phyloP scores from a whole-genome alignment of 2,113 vertebrate genomes.

The Polypterus bichir region DNA sequence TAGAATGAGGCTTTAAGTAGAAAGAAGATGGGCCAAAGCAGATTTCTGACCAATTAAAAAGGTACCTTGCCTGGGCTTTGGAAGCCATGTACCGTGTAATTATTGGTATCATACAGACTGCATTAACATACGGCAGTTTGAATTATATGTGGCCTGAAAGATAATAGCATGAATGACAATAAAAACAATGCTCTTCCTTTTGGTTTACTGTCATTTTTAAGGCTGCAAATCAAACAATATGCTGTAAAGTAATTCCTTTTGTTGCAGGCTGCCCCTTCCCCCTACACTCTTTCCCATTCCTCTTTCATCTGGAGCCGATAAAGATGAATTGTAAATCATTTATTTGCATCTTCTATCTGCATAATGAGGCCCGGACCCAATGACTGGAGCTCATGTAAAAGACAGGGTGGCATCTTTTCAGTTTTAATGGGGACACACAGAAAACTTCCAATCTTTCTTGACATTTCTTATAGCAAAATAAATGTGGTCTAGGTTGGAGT shows the following conservation, averaged over 20 bases:
- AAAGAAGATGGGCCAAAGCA: not conserved
- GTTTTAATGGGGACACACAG: slow-evolving; percentile 83
- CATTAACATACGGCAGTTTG: slow-evolving; percentile 27
- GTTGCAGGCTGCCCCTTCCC: not conserved
- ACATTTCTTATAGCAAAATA: slow-evolving; percentile 95
- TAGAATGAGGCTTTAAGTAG: not conserved
- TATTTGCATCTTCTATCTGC: slow-evolving; percentile 81
- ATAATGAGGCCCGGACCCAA: slow-evolving; percentile 78
- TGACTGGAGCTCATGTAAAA: slow-evolving; percentile 61
- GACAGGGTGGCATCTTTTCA: slow-evolving; percentile 93
- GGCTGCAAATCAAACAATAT: slow-evolving; percentile 17
- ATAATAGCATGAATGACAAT: slow-evolving; percentile 40
- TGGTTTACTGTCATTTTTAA: slow-evolving; percentile 43
- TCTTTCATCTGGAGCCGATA: slow-evolving; percentile 17
- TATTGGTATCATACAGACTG: not conserved
- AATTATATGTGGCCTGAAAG: slow-evolving; percentile 50
- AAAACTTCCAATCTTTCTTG: slow-evolving; percentile 94
- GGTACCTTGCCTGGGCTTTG: slow-evolving; percentile 25
- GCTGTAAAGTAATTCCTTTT: slow-evolving; percentile 9
- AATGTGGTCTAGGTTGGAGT: slow-evolving; percentile 81
- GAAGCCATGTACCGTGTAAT: slow-evolving; percentile 6
- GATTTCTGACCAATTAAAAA: slow-evolving; percentile 1
- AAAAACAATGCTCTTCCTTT: slow-evolving; percentile 45
- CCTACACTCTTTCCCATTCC: not conserved
- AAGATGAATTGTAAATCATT: slow-evolving; percentile 49